phyloP scores from a whole-genome alignment of 1,140 invertebrate genomes.

The Contarinia nasturtii region DNA sequence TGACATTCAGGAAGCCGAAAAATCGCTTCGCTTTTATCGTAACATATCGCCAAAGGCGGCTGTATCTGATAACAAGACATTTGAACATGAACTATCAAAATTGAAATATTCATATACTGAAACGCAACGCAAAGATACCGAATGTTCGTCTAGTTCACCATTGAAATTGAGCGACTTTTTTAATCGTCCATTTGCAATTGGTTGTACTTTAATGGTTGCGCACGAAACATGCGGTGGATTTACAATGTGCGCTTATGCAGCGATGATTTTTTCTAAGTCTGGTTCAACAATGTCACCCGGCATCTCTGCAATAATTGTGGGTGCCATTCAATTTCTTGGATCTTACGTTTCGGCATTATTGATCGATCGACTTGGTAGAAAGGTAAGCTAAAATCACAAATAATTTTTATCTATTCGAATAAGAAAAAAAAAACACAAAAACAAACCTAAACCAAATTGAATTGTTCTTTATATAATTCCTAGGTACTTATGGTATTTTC shows the following conservation, averaged over 20 bases:
- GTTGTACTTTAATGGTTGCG: constrained; percentile 26
- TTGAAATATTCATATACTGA: too few species aligned
- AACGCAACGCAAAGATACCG: too few species aligned
- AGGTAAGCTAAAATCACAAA: too few species aligned
- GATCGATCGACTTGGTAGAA: neutral
- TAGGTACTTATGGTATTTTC: neutral
- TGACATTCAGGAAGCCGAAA: constrained; percentile 15
- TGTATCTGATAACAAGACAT: constrained; percentile 10
- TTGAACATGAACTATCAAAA: constrained; percentile 7
- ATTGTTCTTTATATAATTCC: neutral
- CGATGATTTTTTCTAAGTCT: constrained; percentile 23
- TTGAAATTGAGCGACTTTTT: too few species aligned
- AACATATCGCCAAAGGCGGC: constrained; percentile 9
- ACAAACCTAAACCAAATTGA: too few species aligned
- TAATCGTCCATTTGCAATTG: too few species aligned
- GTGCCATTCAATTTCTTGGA: constrained; percentile 27
- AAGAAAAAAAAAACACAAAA: too few species aligned
- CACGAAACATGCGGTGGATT: constrained; percentile 25
- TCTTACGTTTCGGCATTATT: constrained; percentile 13
- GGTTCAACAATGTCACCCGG: constrained; percentile 26
- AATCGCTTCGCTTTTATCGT: constrained; percentile 15
- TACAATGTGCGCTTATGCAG: constrained; percentile 30
- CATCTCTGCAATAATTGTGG: constrained; percentile 30
- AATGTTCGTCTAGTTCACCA: too few species aligned
- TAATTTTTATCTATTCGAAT: neutral